phyloP scores from a whole-genome alignment of 2,113 vertebrate species.

The Pygoscelis adeliae region DNA sequence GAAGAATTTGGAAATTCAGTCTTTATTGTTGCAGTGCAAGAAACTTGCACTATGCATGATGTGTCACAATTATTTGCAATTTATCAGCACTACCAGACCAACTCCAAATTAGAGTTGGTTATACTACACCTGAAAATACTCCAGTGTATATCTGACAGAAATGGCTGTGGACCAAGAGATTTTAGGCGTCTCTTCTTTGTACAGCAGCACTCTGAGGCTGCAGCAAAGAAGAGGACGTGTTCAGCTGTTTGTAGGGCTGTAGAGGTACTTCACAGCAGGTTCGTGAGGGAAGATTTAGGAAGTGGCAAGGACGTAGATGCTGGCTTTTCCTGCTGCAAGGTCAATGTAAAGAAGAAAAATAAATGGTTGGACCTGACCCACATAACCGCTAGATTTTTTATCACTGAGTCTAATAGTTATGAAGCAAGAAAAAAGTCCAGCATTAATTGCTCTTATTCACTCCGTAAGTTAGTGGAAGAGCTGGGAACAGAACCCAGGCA shows the following conservation, averaged over 20 bases:
- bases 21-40: background rate
- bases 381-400: background rate
- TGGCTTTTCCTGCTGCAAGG: background rate
- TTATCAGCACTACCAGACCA: background rate
- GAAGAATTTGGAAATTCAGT: background rate
- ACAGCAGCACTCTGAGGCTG: background rate
- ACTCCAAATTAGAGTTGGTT: background rate
- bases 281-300: background rate
- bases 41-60: background rate
- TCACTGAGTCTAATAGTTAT: rapidly evolving
- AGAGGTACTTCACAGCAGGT: rapidly evolving
- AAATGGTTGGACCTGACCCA: background rate
- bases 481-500: background rate
- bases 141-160: background rate
- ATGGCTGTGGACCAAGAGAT: background rate
- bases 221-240: background rate
- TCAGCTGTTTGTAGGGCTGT: background rate
- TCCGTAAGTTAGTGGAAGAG: background rate
- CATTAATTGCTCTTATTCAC: background rate
- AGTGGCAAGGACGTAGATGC: background rate
- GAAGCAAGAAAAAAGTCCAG: background rate
- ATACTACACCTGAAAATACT: background rate
- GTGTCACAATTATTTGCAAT: background rate
- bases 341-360: background rate
- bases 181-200: background rate